Conservation (phyloP, 2,113 vertebrate genomes). For the Sardina pilchardus region DNA sequence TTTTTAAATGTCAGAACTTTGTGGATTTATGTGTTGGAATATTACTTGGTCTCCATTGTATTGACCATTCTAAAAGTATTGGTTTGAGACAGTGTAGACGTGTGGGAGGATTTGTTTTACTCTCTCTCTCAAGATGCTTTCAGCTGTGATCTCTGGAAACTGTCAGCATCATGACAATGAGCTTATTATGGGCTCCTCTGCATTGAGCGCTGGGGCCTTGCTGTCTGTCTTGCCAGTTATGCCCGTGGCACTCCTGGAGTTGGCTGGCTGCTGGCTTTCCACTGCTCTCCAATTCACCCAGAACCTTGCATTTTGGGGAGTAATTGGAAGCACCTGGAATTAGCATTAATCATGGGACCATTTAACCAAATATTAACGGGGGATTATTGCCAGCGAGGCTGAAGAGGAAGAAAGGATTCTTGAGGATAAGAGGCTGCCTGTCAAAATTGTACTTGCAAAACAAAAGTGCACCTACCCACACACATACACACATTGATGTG, state of each 20-base stretch:
- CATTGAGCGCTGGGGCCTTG: background rate
- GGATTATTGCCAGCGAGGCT: constrained; percentile 44
- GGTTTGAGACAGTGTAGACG: background rate
- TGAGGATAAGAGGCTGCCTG: background rate
- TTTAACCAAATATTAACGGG: constrained; percentile 20
- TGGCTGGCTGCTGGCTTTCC: constrained; percentile 44
- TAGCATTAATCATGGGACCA: constrained; percentile 36
- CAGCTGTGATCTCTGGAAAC: background rate
- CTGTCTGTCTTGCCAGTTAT: background rate
- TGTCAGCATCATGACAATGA: background rate
- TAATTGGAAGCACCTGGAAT: constrained; percentile 55
- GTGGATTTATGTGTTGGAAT: background rate
- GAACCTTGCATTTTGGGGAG: constrained; percentile 39
- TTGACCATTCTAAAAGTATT: background rate
- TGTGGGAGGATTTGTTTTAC: background rate
- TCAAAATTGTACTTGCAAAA: constrained; percentile 22
- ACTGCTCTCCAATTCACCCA: constrained; percentile 55
- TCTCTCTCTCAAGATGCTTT: background rate
- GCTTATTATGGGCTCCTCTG: background rate
- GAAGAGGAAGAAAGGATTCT: constrained; percentile 38
- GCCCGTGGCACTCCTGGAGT: constrained; percentile 34
- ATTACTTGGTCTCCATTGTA: background rate
- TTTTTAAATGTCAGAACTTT: background rate
- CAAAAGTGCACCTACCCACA: constrained; percentile 20
- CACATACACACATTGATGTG: background rate